Conservation (phyloP, 2,113 vertebrate genomes). For the Chaetops frenatus region DNA sequence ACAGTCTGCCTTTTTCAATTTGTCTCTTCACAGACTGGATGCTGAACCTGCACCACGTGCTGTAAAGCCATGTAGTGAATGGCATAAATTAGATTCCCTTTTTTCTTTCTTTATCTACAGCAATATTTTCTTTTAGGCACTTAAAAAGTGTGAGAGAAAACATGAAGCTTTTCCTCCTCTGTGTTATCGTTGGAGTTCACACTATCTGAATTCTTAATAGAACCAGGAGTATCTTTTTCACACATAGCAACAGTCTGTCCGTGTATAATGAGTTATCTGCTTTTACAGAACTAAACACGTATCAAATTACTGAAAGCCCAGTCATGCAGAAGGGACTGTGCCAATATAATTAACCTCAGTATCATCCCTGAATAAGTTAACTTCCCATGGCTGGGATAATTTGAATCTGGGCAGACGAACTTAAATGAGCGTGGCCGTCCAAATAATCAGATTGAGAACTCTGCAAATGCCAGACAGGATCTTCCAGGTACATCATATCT, state of each 20-base stretch:
- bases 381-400: neutral
- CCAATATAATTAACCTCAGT: neutral
- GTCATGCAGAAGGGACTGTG: neutral
- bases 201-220: neutral
- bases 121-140: slow-evolving; percentile 1
- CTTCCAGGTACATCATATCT: neutral
- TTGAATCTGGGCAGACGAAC: neutral
- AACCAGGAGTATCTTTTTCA: neutral
- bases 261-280: slow-evolving; percentile 5
- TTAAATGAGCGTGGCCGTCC: neutral
- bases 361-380: slow-evolving; percentile 7
- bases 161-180: neutral
- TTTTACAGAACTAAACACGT: neutral
- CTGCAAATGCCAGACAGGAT: neutral
- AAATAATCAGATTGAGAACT: neutral
- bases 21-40: neutral
- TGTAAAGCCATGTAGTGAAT: neutral
- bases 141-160: slow-evolving; percentile 18
- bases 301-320: slow-evolving; percentile 7
- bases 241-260: neutral
- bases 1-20: neutral
- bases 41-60: accelerated
- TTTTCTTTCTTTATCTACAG: neutral
- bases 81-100: neutral
- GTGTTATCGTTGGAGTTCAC: neutral